Base-by-base conservation (phyloP, 2,113 vertebrate species). In the Mesitornis unicolor region DNA sequence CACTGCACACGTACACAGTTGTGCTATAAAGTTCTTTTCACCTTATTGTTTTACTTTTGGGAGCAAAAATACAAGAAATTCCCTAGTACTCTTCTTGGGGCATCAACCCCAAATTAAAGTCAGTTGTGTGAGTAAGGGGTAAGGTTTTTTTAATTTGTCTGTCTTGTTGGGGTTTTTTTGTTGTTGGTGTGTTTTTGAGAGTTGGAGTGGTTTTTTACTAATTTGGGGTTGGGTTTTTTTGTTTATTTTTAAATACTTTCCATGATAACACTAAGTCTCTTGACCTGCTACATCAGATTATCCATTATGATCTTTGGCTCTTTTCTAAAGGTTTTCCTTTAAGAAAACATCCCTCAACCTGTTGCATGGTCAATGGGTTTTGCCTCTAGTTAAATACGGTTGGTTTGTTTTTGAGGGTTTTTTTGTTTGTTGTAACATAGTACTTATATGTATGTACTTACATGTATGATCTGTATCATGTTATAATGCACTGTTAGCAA, bases 111-210 rank as follows among this genome's bases (percentile, higher is more conserved):
- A 57, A 88, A 70, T 45, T 42, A 56, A 43, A 84, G 36, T 20
- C 33, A 43, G 6, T 28, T 79, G 6, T 45, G 33, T 14, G 24
- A 18, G 21, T 13, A 2, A 63, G 19, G 2, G 15, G 3, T 75
- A 31, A 75, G 36, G 6, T 13, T 54, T 47, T 56, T 33, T 11
- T 1, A n/a, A 7, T 45, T 40, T 42, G 4, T 40, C 48, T 4
- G 13, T 53, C 56, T 50, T 54, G 1, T 12, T 13, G 13, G 31
- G 56, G 7, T 22, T 48, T 71, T 50, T 42, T 35, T 57, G 7
- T 15, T 59, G 6, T 25, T 45, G 18, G 7, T 45, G 4, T 2
- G 0, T 20, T 26, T 15, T 22, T 10, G 47, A 48, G 11, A 12
- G 47, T 48, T 48, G 21, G 11, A 22, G 8, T 48, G 47, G n/a